These are phyloP conservation scores for Galago senegalensis DNA, from an alignment of 2,797 vertebrate species.

Conservation along the genomic window DNA sequence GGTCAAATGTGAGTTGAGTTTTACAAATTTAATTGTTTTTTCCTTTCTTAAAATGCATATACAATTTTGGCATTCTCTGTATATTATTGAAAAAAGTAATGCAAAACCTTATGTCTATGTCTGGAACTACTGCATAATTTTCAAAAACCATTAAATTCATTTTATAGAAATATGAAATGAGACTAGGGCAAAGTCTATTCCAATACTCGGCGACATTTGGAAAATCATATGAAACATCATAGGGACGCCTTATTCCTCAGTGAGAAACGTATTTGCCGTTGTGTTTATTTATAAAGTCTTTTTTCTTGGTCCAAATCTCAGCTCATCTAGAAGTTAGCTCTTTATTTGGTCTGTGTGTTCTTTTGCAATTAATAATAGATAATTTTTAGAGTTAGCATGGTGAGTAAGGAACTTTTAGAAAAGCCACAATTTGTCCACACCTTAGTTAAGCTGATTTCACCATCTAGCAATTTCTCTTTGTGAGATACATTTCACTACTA, in stretches of 20 bases:
- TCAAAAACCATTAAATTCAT: not conserved
- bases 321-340: not conserved
- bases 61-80: too few species aligned
- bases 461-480: not conserved
- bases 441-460: not conserved
- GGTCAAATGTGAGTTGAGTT: too few species aligned
- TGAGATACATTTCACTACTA: not conserved
- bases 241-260: not conserved
- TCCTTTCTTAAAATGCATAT: too few species aligned
- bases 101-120: not conserved
- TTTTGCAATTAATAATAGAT: not conserved
- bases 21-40: too few species aligned
- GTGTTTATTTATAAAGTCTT: not conserved
- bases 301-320: not conserved
- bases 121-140: not conserved
- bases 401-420: not conserved
- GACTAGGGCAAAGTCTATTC: too few species aligned
- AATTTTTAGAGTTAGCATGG: not conserved
- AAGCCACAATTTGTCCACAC: rapidly evolving
- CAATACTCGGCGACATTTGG: not conserved
- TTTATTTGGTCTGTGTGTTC: not conserved
- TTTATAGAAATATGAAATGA: not conserved
- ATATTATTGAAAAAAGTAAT: not conserved
- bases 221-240: not conserved
- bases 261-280: not conserved